These are phyloP conservation scores for Melangyna quadrimaculata DNA, from an alignment of 2,888 invertebrate genomes.

Conservation along the genomic window DNA sequence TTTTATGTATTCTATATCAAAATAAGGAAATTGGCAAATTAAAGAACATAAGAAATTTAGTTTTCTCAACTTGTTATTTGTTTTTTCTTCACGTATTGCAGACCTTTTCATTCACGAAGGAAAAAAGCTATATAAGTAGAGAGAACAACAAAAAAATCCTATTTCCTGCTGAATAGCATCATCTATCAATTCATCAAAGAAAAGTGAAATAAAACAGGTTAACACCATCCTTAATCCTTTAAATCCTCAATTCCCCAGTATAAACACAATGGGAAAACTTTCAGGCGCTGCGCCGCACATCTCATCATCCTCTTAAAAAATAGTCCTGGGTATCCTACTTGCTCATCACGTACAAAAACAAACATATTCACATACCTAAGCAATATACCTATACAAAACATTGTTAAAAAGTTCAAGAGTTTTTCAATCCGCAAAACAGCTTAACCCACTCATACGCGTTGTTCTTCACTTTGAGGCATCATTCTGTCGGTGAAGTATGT, in stretches of 20 bases:
- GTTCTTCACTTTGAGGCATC: conserved; percentile 16
- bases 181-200: conserved; percentile 22
- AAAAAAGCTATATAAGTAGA: not conserved
- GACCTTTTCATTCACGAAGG: not conserved
- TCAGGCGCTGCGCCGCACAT: too few species aligned
- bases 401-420: conserved; percentile 40
- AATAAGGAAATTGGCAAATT: not conserved
- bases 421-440: conserved; percentile 36
- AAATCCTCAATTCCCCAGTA: conserved; percentile 2
- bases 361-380: not conserved
- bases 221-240: conserved; percentile 36
- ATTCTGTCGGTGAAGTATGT: conserved; percentile 59
- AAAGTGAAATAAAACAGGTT: conserved; percentile 22
- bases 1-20: not conserved
- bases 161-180: conserved; percentile 11
- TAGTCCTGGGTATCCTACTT: not conserved
- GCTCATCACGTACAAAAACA: not conserved
- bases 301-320: not conserved
- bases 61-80: not conserved
- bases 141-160: not conserved
- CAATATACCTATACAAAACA: not conserved
- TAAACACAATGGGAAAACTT: conserved; percentile 17
- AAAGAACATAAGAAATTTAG: conserved; percentile 2
- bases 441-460: conserved; percentile 36
- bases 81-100: not conserved